Base-by-base conservation (phyloP, 2,888 invertebrate species). In the Hetaerina titia region DNA sequence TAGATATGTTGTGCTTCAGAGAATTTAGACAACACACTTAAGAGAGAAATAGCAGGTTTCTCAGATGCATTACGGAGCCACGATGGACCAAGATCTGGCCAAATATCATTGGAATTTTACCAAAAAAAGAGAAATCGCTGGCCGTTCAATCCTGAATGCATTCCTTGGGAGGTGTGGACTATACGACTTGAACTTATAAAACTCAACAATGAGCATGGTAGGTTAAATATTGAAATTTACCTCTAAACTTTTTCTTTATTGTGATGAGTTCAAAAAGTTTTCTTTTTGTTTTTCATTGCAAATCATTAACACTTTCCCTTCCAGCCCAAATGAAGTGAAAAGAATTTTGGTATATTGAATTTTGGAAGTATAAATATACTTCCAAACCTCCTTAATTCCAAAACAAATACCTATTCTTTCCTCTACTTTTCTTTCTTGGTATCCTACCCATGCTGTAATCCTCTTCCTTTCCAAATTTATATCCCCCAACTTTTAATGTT, bases 81-180 rank as follows among this genome's bases (percentile, higher is more conserved):
- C 94, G 98, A 98, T 96, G 97, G 98, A 31, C 97, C 97, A 0
- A 97, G 97, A 45, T 97, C 97, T 95, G 99, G 99, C 7, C 98
- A 99, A 96, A 99, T 99, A 96, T 98, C 98, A 95, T 97, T 99
- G 96, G 99, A 99, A 97, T 99, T 99, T 97, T 99, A 98, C 97
- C 99, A 99, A 97, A 98, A 98, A 97, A 98, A 99, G 96, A 98
- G 98, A 96, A 98, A 98, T 95, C 98, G 98, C 95, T 99, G 99
- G 99, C 98, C 98, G 60, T 99, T 99, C 96, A 98, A 98, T 95
- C 98, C 98, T 13, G 99, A 99, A 96, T 98, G 98, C 96, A 98
- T 99, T 96, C 99, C 99, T 0, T 99, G 99, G 99, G 99, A 99
- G 97, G 99, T 99, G 95, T 99, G 99, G 99, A 99, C 99, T 69